Conservation (phyloP, 2,888 invertebrate species). For the Aphodius sticticus region DNA sequence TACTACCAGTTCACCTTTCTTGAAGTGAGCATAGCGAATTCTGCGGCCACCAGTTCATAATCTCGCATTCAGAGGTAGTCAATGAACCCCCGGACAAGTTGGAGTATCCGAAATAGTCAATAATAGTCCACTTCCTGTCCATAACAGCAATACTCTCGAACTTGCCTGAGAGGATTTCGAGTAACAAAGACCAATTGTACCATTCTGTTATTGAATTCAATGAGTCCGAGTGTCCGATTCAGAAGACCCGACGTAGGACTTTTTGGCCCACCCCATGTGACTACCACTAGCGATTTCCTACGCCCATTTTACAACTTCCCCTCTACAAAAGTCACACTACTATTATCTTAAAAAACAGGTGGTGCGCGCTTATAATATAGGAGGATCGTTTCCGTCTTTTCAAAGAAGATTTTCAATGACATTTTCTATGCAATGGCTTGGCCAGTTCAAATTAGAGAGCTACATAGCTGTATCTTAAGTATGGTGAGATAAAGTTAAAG, state of each 20-base stretch:
- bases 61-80: conserved; percentile 15
- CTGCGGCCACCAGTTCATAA: neutral
- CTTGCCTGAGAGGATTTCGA: conserved; percentile 23
- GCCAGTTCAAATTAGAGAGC: too few species aligned
- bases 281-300: neutral
- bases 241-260: neutral
- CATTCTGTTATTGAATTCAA: conserved; percentile 36
- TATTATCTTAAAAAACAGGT: neutral
- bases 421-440: too few species aligned
- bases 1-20: neutral
- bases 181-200: conserved; percentile 39
- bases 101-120: conserved; percentile 45
- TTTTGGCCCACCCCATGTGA: conserved; percentile 36
- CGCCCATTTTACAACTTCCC: neutral
- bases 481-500: too few species aligned
- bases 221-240: conserved; percentile 39
- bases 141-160: conserved; percentile 36
- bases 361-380: neutral
- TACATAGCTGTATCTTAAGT: too few species aligned
- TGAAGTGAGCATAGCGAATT: neutral
- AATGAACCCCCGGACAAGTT: conserved; percentile 30
- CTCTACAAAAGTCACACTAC: neutral
- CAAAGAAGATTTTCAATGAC: neutral
- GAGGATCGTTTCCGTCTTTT: neutral
- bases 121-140: conserved; percentile 47